These are phyloP conservation scores for Cossypha niveicapilla DNA, from an alignment of 2,797 vertebrate genomes.

Conservation along the genomic window DNA sequence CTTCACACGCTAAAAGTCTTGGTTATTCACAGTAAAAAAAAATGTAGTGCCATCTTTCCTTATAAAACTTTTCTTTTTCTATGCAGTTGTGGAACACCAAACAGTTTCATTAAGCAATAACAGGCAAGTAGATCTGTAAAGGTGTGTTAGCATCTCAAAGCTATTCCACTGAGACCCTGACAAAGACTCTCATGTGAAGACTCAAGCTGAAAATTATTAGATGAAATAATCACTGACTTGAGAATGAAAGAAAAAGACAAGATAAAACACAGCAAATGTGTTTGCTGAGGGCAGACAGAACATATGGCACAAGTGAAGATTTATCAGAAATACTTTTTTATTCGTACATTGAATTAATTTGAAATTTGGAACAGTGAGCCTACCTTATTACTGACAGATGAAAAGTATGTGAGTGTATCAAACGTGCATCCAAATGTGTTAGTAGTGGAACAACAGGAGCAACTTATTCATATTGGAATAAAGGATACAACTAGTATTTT, in stretches of 20 bases:
- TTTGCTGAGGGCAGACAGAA: not conserved
- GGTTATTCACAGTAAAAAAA: not conserved
- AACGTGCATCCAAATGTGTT: not conserved
- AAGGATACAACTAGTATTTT: not conserved
- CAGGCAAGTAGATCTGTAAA: not conserved
- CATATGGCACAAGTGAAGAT: not conserved
- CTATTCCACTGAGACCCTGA: not conserved
- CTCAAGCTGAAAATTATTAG: not conserved
- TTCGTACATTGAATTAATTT: not conserved
- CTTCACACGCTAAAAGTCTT: not conserved
- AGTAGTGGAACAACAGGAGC: not conserved
- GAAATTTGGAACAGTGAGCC: not conserved
- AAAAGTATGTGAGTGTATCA: not conserved
- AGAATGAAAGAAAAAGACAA: not conserved
- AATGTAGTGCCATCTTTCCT: not conserved
- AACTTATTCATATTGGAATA: not conserved
- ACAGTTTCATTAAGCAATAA: not conserved
- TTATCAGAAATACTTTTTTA: not conserved
- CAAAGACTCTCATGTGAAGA: not conserved
- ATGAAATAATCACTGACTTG: not conserved
- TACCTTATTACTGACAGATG: not conserved
- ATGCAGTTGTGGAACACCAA: not conserved
- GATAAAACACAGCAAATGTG: not conserved
- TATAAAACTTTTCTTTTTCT: not conserved
- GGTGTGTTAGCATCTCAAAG: not conserved